Evolutionary conservation across 1,140 invertebrate species (phyloP).

Genomic region (Drosophila tsacasi): DNA sequence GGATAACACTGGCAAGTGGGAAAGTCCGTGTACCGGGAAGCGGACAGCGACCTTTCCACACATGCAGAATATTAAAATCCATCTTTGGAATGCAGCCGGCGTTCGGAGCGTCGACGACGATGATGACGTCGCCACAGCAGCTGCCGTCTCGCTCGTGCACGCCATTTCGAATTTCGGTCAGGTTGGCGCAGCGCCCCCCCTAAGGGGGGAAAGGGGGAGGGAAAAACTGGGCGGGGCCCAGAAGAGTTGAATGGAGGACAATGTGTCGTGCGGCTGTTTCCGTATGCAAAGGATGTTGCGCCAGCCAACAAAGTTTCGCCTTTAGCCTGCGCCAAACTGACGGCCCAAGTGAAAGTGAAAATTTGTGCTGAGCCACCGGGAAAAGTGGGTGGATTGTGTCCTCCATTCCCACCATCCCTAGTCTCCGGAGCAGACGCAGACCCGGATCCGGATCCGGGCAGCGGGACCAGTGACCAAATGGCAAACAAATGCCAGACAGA

Average conservation of each 20-base stretch:
- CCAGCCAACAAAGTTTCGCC: constrained; percentile 80
- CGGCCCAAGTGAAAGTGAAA: constrained; percentile 82
- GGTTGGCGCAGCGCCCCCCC: constrained; percentile 56
- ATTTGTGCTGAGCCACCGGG: constrained; percentile 50
- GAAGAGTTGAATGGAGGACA: constrained; percentile 82
- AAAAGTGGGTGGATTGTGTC: constrained; percentile 27
- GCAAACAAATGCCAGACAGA: constrained; percentile 66
- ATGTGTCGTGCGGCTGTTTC: constrained; percentile 79
- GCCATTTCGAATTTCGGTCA: constrained; percentile 77
- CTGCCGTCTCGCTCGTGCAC: constrained; percentile 58
- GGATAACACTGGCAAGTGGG: constrained; percentile 46
- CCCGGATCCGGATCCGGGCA: not conserved
- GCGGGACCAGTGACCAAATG: constrained; percentile 58
- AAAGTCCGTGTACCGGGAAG: constrained; percentile 45
- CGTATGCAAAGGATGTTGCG: constrained; percentile 83
- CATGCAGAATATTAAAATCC: constrained; percentile 84
- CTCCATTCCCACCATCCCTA: not conserved
- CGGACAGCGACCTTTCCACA: constrained; percentile 81
- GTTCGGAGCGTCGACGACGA: constrained; percentile 65
- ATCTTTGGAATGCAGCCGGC: constrained; percentile 80
- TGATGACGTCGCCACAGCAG: constrained; percentile 61
- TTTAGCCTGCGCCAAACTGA: constrained; percentile 67
- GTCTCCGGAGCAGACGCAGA: not conserved
- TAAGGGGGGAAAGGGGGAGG: not conserved
- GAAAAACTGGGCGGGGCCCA: constrained; percentile 34